Evolutionary conservation across 2,113 vertebrate genomes (phyloP), one percentile per base, ranked within the genome.

Genomic region (Cryptomyrus ogoouensis): DNA sequence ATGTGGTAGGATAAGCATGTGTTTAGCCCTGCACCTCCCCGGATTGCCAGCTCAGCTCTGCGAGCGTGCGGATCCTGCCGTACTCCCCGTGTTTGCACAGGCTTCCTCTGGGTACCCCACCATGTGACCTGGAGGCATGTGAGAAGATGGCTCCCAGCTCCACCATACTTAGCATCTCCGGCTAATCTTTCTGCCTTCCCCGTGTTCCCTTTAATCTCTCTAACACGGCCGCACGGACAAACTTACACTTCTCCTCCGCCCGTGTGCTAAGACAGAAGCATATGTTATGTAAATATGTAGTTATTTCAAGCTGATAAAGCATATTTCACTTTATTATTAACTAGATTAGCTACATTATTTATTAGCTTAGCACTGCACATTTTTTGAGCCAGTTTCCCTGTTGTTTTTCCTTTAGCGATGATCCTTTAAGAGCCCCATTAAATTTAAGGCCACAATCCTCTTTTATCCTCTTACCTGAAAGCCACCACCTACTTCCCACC

Each of bases 291-390:
- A 52, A 87, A 87, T 35, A 87, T 87, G n/a, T 87, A 52, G 44
- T 52, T 44, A 47, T 52, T 53, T 47, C 24, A 87, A 53, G 85
- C 49, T 53, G 49, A 50, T 87, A 87, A 87, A 52, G 85, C 85
- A 52, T 13, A 87, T 52, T 87, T 87, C 24, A 35, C 85, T 31
- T 87, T 87, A 31, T 53, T 87, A 87, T 87, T 53, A 87, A 49
- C 83, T 47, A 84, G 83, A 84, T 84, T 84, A 84, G 44, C 39
- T 84, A 84, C 83, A 84, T 84, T 84, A 84, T 84, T 84, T 84
- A 84, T 84, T 47, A 84, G 83, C 83, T 84, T 84, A 47, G 83
- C 83, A 47, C 21, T 84, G 83, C 85, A 87, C 27, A 87, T 52
- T 87, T 62, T 50, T 35, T n/a, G 24, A 53, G 49, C n/a, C 49